These are phyloP conservation scores for Sigmodon hispidus DNA, from an alignment of 2,113 vertebrate genomes.

Conservation along the genomic window DNA sequence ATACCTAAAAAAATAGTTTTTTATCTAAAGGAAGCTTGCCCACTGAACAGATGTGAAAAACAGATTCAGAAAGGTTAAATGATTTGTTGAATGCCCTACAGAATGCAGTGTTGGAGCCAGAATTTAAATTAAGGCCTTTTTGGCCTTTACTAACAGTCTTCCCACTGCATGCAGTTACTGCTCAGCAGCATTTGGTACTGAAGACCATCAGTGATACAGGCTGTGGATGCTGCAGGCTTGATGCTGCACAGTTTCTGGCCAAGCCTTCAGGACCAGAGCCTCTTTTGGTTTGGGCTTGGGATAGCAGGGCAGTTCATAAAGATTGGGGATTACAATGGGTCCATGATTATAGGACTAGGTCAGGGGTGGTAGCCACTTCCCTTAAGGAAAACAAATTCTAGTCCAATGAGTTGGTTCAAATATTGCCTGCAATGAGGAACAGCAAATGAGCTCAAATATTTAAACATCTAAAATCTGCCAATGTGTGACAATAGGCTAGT, in stretches of 20 bases:
- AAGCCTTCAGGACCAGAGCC: background rate
- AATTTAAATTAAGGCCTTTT: slow-evolving; percentile 11
- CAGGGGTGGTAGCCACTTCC: background rate
- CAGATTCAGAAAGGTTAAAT: slow-evolving; percentile 45
- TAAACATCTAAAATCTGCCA: background rate
- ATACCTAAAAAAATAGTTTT: background rate
- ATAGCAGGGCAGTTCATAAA: background rate
- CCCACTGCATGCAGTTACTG: background rate
- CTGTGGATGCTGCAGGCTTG: rapidly evolving
- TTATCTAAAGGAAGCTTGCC: slow-evolving; percentile 26
- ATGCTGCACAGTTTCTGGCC: too few species aligned
- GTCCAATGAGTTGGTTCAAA: background rate
- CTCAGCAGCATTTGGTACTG: background rate
- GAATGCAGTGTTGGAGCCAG: background rate
- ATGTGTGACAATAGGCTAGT: background rate
- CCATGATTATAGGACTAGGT: background rate
- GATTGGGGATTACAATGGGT: background rate
- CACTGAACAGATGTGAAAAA: slow-evolving; percentile 33
- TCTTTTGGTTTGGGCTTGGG: background rate
- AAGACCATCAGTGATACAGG: background rate
- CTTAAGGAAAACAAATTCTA: background rate
- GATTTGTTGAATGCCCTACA: background rate
- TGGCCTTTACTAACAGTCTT: background rate
- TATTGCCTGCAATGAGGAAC: background rate
- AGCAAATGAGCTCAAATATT: background rate